Evolutionary conservation across 2,888 invertebrate genomes (phyloP), one percentile per base, ranked within the genome.

Genomic region (Dinocampus coccinellae): DNA sequence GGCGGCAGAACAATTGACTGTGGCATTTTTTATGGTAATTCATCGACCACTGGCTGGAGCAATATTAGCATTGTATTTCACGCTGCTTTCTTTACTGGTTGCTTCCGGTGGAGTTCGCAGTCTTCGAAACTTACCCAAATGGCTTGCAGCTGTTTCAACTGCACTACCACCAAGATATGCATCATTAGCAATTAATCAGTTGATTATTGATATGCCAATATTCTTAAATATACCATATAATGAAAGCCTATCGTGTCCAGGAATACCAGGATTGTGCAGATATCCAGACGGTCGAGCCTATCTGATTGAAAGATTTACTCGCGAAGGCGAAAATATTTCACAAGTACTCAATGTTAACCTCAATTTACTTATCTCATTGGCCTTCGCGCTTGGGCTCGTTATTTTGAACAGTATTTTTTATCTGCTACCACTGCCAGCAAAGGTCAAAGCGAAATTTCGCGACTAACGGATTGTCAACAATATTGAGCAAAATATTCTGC

Each of bases 401-500:
- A 90, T 96, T 60, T 90, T 96, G 4, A 97, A 97, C 85, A 92
- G 96, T 85, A 91, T 97, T 73, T 88, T 97, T 66, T 97, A 97
- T 87, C 88, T 96, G 57, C 90, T 97, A 79, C 97, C 97, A 0
- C 87, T 97, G 79, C 96, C 97, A 0, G 92, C 93, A 36, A 95
- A 93, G 83, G 91, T 97, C 13, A 94, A 95, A 82, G 93, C 94
- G 74, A 97, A 97, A 88, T 97, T 97, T 88, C 91, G 95, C 83
- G 94, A 95, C 83, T 92, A 87, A 89, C 69, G 20, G 3, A 58
- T 52, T 20, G 16, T 47, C 16, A 7, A 20, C 16, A 13, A 39
- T n/a, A 47, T 16, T 29, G 3, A 29, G 3, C 3, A 29, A 29
- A 34, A 34, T 29, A 9, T 64, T 16, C 6, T 13, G 20, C 2